phyloP scores from a whole-genome alignment of 2,113 vertebrate species.

The Saguinus midas region DNA sequence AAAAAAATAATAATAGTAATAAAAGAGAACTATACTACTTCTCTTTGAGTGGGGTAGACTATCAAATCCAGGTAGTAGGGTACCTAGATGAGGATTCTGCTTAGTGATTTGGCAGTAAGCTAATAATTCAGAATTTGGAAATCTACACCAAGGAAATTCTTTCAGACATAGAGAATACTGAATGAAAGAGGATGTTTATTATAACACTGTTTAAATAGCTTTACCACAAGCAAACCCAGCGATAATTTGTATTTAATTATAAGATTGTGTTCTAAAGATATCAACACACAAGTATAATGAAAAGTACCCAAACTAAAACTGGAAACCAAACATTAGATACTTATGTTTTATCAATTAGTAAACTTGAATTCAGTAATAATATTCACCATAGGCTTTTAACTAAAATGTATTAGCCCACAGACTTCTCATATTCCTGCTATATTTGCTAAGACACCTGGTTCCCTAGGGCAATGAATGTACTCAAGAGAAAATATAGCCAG shows the following conservation, averaged over 20 bases:
- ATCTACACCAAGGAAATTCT: neutral
- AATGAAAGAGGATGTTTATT: neutral
- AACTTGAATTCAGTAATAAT: constrained; percentile 14
- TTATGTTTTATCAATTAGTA: constrained; percentile 17
- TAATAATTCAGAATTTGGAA: constrained; percentile 25
- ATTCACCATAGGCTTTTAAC: neutral
- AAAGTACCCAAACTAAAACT: neutral
- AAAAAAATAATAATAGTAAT: too few relatives aligned
- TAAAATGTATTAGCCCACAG: neutral
- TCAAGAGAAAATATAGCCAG: constrained; percentile 15
- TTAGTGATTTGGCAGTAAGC: neutral
- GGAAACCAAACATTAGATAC: neutral
- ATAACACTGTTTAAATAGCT: neutral
- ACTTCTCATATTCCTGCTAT: neutral
- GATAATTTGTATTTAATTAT: neutral
- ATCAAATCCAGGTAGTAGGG: neutral
- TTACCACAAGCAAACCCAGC: neutral
- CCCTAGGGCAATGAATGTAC: neutral
- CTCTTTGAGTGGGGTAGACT: neutral
- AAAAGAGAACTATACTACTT: neutral
- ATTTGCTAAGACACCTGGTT: neutral
- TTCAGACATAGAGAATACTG: neutral
- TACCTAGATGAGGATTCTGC: neutral
- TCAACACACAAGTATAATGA: neutral
- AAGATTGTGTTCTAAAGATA: constrained; percentile 1